Percentiles rank a stretch among this genome's conserved stretches.
These are phyloP conservation scores for Tyrannus savana DNA, from an alignment of 2,113 vertebrate species.

Conservation along the genomic window DNA sequence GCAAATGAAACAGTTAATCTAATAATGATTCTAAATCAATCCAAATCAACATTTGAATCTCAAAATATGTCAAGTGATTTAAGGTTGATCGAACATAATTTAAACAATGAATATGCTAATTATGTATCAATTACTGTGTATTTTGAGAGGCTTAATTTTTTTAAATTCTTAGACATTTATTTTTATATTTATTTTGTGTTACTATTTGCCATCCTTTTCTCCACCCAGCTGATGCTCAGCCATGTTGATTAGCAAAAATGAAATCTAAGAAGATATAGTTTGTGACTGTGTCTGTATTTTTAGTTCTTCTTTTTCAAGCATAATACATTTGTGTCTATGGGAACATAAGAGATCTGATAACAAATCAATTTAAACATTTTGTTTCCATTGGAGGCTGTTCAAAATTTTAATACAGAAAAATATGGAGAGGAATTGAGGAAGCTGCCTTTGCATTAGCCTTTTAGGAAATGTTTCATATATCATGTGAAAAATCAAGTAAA, in stretches of 20 bases:
- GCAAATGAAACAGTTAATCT: background rate
- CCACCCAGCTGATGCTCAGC: background rate
- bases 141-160: background rate
- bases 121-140: background rate
- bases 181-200: background rate
- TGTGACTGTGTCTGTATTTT: background rate
- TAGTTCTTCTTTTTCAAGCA: background rate
- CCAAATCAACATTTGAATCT: slow-evolving; percentile 3
- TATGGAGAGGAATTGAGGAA: background rate
- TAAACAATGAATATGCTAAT: background rate
- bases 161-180: background rate
- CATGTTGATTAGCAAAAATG: background rate
- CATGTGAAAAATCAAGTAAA: background rate
- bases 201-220: background rate
- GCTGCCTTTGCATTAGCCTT: slow-evolving; percentile 77
- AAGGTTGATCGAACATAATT: slow-evolving; percentile 12
- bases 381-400: background rate
- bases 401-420: background rate
- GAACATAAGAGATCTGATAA: background rate
- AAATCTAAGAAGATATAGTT: background rate
- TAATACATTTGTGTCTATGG: background rate
- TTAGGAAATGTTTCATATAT: background rate
- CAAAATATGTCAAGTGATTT: slow-evolving; percentile 15
- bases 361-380: background rate
- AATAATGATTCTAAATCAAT: slow-evolving; percentile 19